phyloP scores from a whole-genome alignment of 1,140 invertebrate species.

The Apocrypta bakeri region DNA sequence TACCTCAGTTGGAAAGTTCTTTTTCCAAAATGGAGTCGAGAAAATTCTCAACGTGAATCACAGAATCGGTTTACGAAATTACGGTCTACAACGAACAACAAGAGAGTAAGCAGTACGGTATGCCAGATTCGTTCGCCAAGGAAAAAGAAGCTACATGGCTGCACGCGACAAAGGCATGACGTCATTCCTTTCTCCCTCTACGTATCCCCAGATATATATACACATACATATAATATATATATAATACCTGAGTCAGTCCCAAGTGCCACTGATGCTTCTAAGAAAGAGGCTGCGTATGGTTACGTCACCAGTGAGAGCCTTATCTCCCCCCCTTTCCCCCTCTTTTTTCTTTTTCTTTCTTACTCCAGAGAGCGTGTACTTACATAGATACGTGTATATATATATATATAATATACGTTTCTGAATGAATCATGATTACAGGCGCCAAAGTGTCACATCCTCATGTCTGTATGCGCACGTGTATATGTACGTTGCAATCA shows the following conservation, averaged over 20 bases:
- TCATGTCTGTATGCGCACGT: neutral
- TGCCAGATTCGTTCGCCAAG: slow-evolving; percentile 11
- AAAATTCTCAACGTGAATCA: no score
- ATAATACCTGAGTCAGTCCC: slow-evolving; percentile 38
- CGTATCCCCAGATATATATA: neutral
- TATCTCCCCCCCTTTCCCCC: slow-evolving; percentile 13
- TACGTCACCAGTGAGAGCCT: slow-evolving; percentile 22
- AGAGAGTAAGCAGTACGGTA: neutral
- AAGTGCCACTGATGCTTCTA: slow-evolving; percentile 17
- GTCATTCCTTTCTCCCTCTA: slow-evolving; percentile 14
- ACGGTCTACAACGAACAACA: no score
- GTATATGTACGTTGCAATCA: slow-evolving; percentile 19
- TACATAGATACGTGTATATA: neutral
- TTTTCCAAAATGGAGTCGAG: no score
- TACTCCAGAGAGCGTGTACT: no score
- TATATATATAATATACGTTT: neutral
- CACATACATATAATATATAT: neutral
- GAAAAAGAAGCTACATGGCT: neutral
- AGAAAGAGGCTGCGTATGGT: neutral
- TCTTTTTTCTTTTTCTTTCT: no score
- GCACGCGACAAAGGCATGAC: slow-evolving; percentile 27
- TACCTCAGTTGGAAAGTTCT: no score
- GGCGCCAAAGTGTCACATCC: slow-evolving; percentile 16
- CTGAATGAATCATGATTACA: slow-evolving; percentile 34
- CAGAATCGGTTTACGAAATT: no score